Base-by-base conservation (phyloP, 2,888 invertebrate species). In the Tineola bisselliella region DNA sequence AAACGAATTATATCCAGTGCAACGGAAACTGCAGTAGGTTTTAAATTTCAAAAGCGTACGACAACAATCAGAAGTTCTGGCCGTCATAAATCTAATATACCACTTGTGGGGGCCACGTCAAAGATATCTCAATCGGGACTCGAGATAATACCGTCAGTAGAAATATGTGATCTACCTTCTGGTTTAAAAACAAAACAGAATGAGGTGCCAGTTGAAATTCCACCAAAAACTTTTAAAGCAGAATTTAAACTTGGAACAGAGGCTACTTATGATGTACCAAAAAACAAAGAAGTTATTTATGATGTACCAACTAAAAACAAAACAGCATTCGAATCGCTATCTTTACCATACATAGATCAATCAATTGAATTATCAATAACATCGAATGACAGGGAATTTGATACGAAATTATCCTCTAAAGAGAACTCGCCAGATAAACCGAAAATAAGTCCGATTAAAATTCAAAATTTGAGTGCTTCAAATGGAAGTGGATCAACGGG, bases 1-100 rank as follows among this genome's bases (percentile, higher is more conserved):
- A 90, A 90, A 71, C 80, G 90, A 64, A 89, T 90, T 79, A 81
- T 90, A 64, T 89, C 90, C 3, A 84, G 90, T 72, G 88, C 90
- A 10, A 72, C 78, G 0, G 83, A 83, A 64, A 76, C 79, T 0
- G 82, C 80, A 48, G 77, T 13, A 11, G 77, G 79, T 63, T 73
- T 79, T 64, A 86, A 84, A 66, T 75, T 81, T 63, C 87, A 84
- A 67, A 84, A 82, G 75, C 86, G 79, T 75, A 71, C 75, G 1
- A 54, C 69, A 0, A 66, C 72, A 12, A 77, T 73, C 3, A 75
- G 84, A 66, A 75, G 81, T 6, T 84, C 84, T 0, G 75, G 70
- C 13, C 75, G 87, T 19, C 77, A 75, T 61, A 81, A 74, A 66
- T 80, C 83, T 30, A 88, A 87, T 64, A 87, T 88, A 65, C 88